Conservation (phyloP, 2,888 invertebrate species). For the Amphipoea oculea region DNA sequence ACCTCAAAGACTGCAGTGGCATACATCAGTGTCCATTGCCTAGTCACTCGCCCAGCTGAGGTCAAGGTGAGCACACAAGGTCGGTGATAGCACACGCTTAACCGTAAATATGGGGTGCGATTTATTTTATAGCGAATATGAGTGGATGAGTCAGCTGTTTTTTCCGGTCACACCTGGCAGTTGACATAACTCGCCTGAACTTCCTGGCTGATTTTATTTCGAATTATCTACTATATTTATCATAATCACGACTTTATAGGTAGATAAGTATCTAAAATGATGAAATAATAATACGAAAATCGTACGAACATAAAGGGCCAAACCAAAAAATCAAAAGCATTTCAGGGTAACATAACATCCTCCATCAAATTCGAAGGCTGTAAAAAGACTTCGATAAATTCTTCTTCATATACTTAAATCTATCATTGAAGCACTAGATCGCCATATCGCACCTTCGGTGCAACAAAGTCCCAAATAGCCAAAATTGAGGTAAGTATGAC, state of each 20-base stretch:
- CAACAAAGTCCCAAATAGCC: no score
- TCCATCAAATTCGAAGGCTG: neutral
- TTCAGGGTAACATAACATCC: neutral
- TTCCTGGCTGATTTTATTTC: neutral
- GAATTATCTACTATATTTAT: neutral
- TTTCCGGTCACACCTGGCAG: neutral
- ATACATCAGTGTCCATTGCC: slow-evolving; percentile 42
- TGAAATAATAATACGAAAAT: neutral
- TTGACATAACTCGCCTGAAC: neutral
- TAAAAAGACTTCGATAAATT: neutral
- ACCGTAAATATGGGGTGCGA: slow-evolving; percentile 14
- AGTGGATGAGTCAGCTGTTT: slow-evolving; percentile 36
- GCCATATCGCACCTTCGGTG: no score
- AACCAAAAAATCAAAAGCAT: neutral
- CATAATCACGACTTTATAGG: neutral
- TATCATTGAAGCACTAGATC: neutral
- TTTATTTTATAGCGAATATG: slow-evolving; percentile 21
- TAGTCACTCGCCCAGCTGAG: slow-evolving; percentile 26
- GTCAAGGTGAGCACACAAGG: slow-evolving; percentile 57
- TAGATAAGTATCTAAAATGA: neutral
- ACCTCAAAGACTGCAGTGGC: slow-evolving; percentile 44
- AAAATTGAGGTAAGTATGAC: no score
- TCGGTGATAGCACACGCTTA: slow-evolving; percentile 34
- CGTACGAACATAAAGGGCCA: neutral
- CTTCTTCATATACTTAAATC: neutral